Evolutionary conservation across 2,888 invertebrate species (phyloP).

Genomic region (Drosophila phalerata): DNA sequence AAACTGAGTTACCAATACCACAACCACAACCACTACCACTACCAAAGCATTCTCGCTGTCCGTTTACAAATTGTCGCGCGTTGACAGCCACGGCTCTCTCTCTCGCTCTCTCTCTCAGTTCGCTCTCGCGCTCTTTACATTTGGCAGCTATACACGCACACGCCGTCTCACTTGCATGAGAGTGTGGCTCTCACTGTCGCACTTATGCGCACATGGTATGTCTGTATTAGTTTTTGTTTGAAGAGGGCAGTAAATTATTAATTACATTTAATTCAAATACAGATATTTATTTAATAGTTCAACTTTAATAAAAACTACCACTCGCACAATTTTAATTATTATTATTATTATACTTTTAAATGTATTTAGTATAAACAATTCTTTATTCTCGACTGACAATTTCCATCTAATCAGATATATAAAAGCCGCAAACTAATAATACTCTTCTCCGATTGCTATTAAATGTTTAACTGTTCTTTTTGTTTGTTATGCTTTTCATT

Average conservation of each 20-base stretch:
- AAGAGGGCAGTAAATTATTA: constrained; percentile 74
- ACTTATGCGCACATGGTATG: constrained; percentile 62
- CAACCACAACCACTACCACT: constrained; percentile 37
- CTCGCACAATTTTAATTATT: background rate
- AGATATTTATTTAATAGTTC: constrained; percentile 1
- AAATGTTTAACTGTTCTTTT: background rate
- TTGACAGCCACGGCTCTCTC: constrained; percentile 63
- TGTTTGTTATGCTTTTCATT: constrained; percentile 3
- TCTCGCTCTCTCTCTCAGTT: constrained; percentile 27
- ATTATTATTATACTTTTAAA: background rate
- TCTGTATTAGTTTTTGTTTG: constrained; percentile 78
- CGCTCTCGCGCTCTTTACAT: constrained; percentile 65
- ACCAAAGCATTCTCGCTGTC: constrained; percentile 60
- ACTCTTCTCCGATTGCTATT: background rate
- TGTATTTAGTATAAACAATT: background rate
- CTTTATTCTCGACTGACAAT: background rate
- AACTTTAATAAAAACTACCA: background rate
- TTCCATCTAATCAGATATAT: constrained; percentile 6
- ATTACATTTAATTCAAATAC: constrained; percentile 57
- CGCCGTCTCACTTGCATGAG: constrained; percentile 69
- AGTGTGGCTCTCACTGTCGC: constrained; percentile 63
- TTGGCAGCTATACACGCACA: constrained; percentile 63
- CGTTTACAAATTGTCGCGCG: constrained; percentile 73
- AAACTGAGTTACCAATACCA: constrained; percentile 68
- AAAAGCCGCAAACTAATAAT: background rate